Base-by-base conservation (phyloP, 2,113 vertebrate species). In the Butorides virescens region DNA sequence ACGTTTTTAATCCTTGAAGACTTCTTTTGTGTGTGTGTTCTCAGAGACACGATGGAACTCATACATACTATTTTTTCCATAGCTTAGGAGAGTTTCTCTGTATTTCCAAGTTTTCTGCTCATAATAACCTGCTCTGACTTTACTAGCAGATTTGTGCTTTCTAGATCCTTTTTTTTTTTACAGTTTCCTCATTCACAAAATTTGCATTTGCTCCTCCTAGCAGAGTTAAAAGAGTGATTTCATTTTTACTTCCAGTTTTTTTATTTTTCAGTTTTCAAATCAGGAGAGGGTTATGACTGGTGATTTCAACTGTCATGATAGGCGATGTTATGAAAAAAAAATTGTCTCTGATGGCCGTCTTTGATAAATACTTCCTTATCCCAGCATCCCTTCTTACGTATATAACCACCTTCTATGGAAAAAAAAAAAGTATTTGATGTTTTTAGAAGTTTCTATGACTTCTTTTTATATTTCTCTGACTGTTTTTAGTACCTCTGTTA, bases 331-430 rank as follows among this genome's bases (percentile, higher is more conserved):
- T 10, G 4, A n/a, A 85, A 77, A 72, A 42, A 52, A 39, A 7
- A 1, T 34, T 49, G 13, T 90, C 0, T 0, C 46, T 5, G 4
- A 21, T 85, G 65, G n/a, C 17, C 46, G 36, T 78, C 20, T 19
- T 74, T 81, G 70, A 27, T 66, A 89, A 88, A 58, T 87, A 29
- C 32, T 78, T 92, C 30, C 19, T 89, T 63, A 44, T 63, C 25
- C 52, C 56, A 82, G 53, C 39, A 61, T 87, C 16, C 11, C 27
- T 14, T 68, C 44, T 71, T 42, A 10, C 5, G 9, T 75, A 11
- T 37, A 7, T 19, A 37, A 27, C 30, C 30, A 34, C 47, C 14
- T 92, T 74, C 39, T 55, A 2, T 25, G 27, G 42, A 15, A 44
- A 29, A 34, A 21, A 78, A 56, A 34, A 10, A 36, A 30, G 21